These are phyloP conservation scores for Sceliomorpha sp. DNA, from an alignment of 2,888 invertebrate species.

Conservation along the genomic window DNA sequence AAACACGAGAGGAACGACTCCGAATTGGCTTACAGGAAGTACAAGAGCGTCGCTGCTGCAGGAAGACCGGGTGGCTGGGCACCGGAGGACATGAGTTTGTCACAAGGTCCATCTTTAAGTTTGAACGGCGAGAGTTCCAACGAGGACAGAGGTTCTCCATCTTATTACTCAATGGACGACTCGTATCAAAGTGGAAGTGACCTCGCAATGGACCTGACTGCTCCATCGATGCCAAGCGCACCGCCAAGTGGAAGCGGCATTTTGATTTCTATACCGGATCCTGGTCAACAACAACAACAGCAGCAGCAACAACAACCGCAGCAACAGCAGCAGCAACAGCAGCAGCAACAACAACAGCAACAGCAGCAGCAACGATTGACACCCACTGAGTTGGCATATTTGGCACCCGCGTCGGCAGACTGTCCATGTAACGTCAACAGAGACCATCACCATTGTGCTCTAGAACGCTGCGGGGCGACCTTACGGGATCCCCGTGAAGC, in stretches of 20 bases:
- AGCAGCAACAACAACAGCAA: too few relatives aligned
- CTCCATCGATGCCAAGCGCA: constrained; percentile 65
- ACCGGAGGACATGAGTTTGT: constrained; percentile 70
- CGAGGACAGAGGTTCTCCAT: constrained; percentile 82
- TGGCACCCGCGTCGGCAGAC: constrained; percentile 70
- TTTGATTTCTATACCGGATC: constrained; percentile 58
- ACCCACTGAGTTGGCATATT: constrained; percentile 72
- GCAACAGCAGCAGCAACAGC: too few relatives aligned
- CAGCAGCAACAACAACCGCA: too few relatives aligned
- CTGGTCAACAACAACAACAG: constrained; percentile 46
- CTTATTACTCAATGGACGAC: constrained; percentile 80
- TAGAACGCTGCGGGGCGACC: constrained; percentile 85
- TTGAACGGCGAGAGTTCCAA: constrained; percentile 82
- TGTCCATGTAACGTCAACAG: constrained; percentile 81
- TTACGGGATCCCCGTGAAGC: constrained; percentile 83
- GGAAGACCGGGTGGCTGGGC: constrained; percentile 78
- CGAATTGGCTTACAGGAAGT: constrained; percentile 89
- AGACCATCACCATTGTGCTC: constrained; percentile 93
- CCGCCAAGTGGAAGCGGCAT: constrained; percentile 63
- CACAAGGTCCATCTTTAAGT: constrained; percentile 74
- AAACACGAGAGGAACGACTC: constrained; percentile 97
- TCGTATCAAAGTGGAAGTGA: constrained; percentile 78
- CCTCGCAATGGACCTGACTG: constrained; percentile 77
- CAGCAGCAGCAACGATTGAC: constrained; percentile 68
- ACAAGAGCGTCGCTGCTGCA: constrained; percentile 78